These are phyloP conservation scores for Ylistrum balloti DNA, from an alignment of 1,140 invertebrate genomes.

Conservation along the genomic window DNA sequence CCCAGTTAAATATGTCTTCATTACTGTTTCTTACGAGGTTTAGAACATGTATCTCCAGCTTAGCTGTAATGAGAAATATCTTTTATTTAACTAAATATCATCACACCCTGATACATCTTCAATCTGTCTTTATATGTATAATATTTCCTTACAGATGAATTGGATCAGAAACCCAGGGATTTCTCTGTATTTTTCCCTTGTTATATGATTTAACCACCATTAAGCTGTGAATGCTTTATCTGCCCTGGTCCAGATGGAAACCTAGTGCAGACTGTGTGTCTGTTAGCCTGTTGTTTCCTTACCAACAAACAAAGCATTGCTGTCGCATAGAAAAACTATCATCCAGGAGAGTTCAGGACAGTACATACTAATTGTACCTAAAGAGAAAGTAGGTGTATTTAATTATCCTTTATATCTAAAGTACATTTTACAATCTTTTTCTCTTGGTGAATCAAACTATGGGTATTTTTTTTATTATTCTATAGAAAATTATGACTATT, in stretches of 20 bases:
- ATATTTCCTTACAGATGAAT: neutral
- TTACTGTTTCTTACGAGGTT: neutral
- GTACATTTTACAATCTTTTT: neutral
- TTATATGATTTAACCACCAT: neutral
- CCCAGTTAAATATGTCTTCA: neutral
- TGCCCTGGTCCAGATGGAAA: neutral
- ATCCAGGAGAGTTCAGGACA: neutral
- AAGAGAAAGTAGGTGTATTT: slow-evolving; percentile 6
- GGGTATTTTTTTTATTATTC: neutral
- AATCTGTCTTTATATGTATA: neutral
- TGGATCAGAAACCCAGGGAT: neutral
- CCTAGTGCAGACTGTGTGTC: neutral
- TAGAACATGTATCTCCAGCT: neutral
- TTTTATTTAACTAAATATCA: neutral
- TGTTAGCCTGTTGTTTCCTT: neutral
- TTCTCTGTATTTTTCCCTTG: neutral
- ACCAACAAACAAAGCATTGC: neutral
- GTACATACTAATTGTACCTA: slow-evolving; percentile 35
- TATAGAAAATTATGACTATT: neutral
- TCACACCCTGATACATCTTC: neutral
- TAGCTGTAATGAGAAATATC: neutral
- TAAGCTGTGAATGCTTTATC: neutral
- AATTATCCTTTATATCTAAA: neutral
- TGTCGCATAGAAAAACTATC: neutral
- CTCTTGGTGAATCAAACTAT: neutral